phyloP scores from a whole-genome alignment of 2,113 vertebrate genomes.

The Gallinago undulata region DNA sequence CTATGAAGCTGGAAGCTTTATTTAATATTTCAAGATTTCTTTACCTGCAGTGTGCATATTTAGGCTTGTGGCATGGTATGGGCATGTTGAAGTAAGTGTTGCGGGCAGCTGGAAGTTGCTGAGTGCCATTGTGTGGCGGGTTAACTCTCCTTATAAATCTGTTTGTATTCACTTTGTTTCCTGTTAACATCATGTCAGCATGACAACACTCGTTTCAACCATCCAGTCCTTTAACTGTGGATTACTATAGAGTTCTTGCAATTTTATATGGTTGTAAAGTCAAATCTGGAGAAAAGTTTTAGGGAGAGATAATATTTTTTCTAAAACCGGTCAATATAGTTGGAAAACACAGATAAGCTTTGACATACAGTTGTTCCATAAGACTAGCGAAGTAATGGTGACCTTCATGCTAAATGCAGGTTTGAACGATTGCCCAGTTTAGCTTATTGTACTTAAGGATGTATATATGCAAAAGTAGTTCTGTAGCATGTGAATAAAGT shows the following conservation, averaged over 20 bases:
- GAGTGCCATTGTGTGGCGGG: neutral
- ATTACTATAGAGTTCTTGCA: neutral
- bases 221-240: neutral
- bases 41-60: neutral
- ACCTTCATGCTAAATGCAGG: neutral
- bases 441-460: neutral
- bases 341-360: neutral
- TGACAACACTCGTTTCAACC: neutral
- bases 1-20: neutral
- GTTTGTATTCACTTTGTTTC: neutral
- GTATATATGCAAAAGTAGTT: neutral
- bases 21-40: neutral
- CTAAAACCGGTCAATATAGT: neutral
- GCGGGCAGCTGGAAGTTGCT: neutral
- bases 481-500: neutral
- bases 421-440: neutral
- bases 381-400: neutral
- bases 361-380: neutral
- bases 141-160: neutral
- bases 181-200: neutral
- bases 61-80: neutral
- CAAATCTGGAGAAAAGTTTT: neutral
- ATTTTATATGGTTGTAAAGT: neutral
- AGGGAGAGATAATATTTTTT: neutral
- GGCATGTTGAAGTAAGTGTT: neutral